A percentile compares a stretch with the other conserved stretches of the same genome.
These are phyloP conservation scores for Notarius lentiginosus DNA, from an alignment of 2,113 vertebrate species.

Conservation along the genomic window DNA sequence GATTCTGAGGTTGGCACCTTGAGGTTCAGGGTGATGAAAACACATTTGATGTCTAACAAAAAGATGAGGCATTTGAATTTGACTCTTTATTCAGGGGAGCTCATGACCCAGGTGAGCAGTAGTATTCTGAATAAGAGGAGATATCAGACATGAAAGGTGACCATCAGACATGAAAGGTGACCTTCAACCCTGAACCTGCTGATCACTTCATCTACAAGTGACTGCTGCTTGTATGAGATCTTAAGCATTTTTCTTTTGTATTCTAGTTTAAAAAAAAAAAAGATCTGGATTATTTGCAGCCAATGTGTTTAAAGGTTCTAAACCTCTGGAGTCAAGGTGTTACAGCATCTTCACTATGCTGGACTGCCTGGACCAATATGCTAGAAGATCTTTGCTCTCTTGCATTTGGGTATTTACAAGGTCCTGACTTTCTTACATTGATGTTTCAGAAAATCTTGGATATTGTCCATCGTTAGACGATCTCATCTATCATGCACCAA, in stretches of 20 bases:
- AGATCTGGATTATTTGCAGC: not conserved
- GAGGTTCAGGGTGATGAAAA: not conserved
- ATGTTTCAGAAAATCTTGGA: not conserved
- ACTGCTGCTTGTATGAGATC: not conserved
- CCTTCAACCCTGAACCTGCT: no score
- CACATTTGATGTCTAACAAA: not conserved
- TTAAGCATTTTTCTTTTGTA: not conserved
- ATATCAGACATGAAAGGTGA: not conserved
- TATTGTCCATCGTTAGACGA: no score
- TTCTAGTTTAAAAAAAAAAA: not conserved
- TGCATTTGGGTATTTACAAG: not conserved
- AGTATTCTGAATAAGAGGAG: not conserved
- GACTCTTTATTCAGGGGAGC: not conserved
- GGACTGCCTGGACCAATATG: not conserved
- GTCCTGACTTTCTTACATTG: not conserved
- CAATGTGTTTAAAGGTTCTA: not conserved
- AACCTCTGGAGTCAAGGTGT: not conserved
- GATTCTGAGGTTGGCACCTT: not conserved
- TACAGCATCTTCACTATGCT: not conserved
- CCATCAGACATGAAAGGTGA: not conserved
- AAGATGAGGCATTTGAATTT: not conserved
- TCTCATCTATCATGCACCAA: no score
- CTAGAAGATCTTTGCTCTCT: not conserved
- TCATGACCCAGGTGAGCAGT: not conserved
- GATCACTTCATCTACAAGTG: not conserved